Evolutionary conservation across 2,797 vertebrate species (phyloP).

Genomic region (Xenopus petersii): DNA sequence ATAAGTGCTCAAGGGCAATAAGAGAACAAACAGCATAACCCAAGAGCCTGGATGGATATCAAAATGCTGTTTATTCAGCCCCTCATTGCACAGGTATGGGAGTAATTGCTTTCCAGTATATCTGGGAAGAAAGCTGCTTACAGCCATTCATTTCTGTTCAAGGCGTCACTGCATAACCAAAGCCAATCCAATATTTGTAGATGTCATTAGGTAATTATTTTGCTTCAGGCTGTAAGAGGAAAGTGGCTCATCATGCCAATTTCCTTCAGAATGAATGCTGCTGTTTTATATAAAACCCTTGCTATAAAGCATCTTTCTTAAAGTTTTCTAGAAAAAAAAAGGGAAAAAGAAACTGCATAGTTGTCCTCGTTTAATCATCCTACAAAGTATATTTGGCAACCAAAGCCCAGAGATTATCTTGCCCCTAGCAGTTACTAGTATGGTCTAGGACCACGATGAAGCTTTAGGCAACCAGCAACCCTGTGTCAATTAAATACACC

Average conservation of each 20-base stretch:
- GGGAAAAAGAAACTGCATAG: too few species aligned
- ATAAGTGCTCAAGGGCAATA: background rate
- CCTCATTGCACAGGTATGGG: conserved; percentile 9
- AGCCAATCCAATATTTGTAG: conserved; percentile 36
- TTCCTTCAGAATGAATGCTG: conserved; percentile 39
- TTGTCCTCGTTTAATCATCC: too few species aligned
- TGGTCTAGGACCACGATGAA: too few species aligned
- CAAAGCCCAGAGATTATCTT: too few species aligned
- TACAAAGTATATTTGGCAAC: too few species aligned
- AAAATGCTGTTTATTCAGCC: conserved; percentile 19
- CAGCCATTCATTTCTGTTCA: conserved; percentile 32
- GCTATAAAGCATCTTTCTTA: conserved; percentile 11
- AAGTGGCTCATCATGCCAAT: conserved; percentile 32
- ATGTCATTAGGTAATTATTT: conserved; percentile 48
- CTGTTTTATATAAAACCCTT: conserved; percentile 19
- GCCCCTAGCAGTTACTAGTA: too few species aligned
- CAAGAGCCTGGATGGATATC: background rate
- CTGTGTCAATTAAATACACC: too few species aligned
- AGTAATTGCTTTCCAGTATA: conserved; percentile 8
- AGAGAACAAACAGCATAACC: conserved; percentile 16
- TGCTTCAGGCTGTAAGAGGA: conserved; percentile 18
- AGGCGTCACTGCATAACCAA: conserved; percentile 20
- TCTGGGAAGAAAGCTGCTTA: conserved; percentile 1
- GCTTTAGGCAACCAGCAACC: too few species aligned
- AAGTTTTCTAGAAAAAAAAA: too few species aligned